Percentiles rank a stretch among this genome's conserved stretches.
Evolutionary conservation across 2,797 vertebrate genomes (phyloP).

Genomic region (Acrocephalus scirpaceus): DNA sequence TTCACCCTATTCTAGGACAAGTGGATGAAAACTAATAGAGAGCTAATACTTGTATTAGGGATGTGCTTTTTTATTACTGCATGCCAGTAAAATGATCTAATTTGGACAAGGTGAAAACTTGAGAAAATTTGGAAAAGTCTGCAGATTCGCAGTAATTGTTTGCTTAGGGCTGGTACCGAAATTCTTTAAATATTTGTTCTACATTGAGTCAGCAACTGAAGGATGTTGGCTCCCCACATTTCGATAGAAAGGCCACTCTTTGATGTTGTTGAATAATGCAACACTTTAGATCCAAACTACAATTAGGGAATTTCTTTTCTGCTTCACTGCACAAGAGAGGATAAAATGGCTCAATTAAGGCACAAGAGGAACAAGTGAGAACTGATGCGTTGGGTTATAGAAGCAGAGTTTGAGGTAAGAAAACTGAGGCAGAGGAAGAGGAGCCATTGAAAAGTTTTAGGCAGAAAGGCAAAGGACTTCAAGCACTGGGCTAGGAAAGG

Average conservation of each 20-base stretch:
- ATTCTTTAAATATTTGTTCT: slow-evolving; percentile 36
- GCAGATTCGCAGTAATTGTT: not conserved
- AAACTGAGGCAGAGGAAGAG: not conserved
- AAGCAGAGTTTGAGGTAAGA: not conserved
- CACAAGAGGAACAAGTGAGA: not conserved
- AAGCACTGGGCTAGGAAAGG: not conserved
- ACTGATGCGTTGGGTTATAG: not conserved
- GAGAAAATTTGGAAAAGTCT: not conserved
- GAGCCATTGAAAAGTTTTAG: not conserved
- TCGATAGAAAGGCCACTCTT: not conserved
- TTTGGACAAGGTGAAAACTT: not conserved
- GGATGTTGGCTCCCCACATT: not conserved
- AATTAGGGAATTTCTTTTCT: not conserved
- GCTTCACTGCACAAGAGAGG: not conserved
- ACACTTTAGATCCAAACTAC: not conserved
- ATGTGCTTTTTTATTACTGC: not conserved
- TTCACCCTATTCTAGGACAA: not conserved
- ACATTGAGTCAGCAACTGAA: not conserved
- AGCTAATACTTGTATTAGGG: not conserved
- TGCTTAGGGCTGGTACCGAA: not conserved
- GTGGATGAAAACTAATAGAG: not conserved
- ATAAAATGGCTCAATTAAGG: not conserved
- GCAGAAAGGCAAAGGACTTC: not conserved
- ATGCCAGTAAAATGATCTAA: not conserved
- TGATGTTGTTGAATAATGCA: not conserved